Base-by-base conservation (phyloP, 1,140 invertebrate genomes). In the Aradophagus sp. region DNA sequence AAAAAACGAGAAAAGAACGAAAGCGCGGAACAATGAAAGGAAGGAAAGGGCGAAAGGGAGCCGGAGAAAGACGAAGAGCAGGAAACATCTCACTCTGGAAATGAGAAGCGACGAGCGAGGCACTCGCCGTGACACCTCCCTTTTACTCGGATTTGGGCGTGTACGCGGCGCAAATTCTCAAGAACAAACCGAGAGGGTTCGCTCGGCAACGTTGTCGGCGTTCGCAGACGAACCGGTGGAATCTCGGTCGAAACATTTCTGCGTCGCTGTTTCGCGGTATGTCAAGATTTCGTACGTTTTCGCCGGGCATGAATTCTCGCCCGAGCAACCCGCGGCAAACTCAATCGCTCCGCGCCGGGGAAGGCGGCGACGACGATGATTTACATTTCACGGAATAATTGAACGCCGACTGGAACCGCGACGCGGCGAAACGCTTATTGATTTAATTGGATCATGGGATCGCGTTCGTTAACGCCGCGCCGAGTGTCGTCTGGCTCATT, bases 381-480 rank as follows among this genome's bases (percentile, higher is more conserved):
- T 59, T 59, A 67, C 55, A 59, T 67, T 67, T 67, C 41, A 53
- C 14, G 45, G 35, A 53, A 68, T 59, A 59, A 67, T 67, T 67
- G 63, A 67, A 45, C 39, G 16, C n/a, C n/a, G 41, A 6, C 20
- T 11, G 19, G 8, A 41, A 42, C 15, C 20, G 6, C 39, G 16
- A 19, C 14, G 39, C 16, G 10, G 27, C 16, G 45, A 59, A 45
- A 45, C 20, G 26, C 34, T 29, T 16, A 36, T 52, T 35, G 15
- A 42, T 36, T 58, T 66, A 66, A 55, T 36, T 52, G 34, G 39
- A 65, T 42, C 26, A 27, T n/a, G n/a, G 14, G 36, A 45, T 52
- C 35, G 38, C 36, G 12, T 62, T 62, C 34, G 44, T 15, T 56
- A 48, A 59, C 19, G 35, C 11, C 26, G 27, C 26, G 31, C 11